These are phyloP conservation scores for Myocastor coypus DNA, from an alignment of 2,113 vertebrate genomes.

Conservation along the genomic window DNA sequence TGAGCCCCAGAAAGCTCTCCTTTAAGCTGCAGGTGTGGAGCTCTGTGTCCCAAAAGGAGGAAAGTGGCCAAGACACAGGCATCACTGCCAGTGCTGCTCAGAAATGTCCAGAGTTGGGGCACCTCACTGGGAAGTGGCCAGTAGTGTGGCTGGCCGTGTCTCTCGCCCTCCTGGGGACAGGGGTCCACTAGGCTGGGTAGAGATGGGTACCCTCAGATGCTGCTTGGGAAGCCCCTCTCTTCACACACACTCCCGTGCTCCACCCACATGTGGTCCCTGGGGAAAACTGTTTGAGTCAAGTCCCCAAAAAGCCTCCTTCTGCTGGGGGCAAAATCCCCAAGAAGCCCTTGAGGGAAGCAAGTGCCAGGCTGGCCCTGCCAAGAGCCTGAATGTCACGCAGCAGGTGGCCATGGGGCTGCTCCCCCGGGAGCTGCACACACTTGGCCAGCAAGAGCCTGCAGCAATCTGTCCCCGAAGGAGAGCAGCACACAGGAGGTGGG, in stretches of 20 bases:
- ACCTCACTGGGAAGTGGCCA: neutral
- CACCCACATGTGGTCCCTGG: too few relatives aligned
- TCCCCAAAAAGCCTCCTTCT: rapidly evolving
- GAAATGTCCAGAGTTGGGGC: neutral
- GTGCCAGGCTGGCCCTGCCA: neutral
- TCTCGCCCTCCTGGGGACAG: neutral
- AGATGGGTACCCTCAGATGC: neutral
- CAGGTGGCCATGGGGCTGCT: neutral
- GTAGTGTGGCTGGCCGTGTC: neutral
- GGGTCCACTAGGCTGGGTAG: neutral
- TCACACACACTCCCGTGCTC: neutral
- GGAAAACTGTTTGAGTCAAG: neutral
- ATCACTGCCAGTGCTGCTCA: neutral
- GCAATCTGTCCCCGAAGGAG: conserved; percentile 64
- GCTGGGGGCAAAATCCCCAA: neutral
- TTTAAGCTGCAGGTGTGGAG: neutral
- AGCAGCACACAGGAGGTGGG: conserved; percentile 19
- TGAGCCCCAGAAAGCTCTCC: neutral
- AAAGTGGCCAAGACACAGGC: neutral
- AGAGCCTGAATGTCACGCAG: conserved; percentile 53
- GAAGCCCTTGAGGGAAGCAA: neutral
- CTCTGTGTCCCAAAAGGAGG: neutral
- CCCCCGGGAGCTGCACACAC: conserved; percentile 37
- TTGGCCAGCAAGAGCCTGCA: neutral
- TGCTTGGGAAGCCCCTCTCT: neutral